phyloP scores from a whole-genome alignment of 2,797 vertebrate species.

The Selene dorsalis region DNA sequence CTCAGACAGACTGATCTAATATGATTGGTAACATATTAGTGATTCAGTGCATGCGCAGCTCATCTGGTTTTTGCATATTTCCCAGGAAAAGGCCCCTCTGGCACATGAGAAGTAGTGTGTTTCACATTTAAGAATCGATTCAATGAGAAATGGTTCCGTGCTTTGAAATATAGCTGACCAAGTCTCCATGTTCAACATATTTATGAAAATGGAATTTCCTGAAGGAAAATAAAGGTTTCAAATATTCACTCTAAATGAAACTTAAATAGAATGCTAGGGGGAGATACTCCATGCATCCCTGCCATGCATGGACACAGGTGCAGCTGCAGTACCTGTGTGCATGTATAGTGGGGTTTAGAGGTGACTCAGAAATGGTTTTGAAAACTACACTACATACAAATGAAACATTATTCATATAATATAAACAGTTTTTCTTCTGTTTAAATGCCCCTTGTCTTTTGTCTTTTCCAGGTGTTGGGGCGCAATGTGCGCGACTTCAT shows the following conservation, averaged over 20 bases:
- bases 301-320: no score
- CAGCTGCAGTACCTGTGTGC: neutral
- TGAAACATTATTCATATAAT: neutral
- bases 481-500: constrained; percentile 86
- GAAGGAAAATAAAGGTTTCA: neutral
- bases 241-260: neutral
- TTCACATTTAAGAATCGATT: neutral
- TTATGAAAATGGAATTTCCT: neutral
- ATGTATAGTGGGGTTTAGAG: neutral
- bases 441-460: neutral
- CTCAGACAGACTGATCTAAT: neutral
- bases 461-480: constrained; percentile 76
- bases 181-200: neutral
- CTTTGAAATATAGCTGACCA: neutral
- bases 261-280: neutral
- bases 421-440: neutral
- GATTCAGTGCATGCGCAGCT: neutral
- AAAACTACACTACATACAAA: neutral
- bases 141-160: neutral
- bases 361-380: neutral
- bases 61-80: neutral
- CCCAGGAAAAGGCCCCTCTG: constrained; percentile 5
- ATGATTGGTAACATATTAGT: neutral
- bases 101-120: neutral
- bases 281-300: neutral